These are phyloP conservation scores for Heliconius sara DNA, from an alignment of 2,888 invertebrate species.

Conservation along the genomic window DNA sequence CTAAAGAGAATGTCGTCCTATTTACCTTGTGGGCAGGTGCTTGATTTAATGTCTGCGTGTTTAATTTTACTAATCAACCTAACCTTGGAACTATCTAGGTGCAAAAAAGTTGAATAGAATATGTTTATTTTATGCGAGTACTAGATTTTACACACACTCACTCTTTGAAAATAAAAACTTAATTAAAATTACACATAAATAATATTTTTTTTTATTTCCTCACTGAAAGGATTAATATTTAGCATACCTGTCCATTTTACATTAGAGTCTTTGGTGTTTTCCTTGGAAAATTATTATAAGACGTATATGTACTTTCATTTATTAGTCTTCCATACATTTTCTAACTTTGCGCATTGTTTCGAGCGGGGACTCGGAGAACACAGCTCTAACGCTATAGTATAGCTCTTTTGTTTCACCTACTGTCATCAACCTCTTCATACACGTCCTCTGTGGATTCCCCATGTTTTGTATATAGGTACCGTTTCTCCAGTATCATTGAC, in stretches of 20 bases:
- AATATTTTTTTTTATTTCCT: neutral
- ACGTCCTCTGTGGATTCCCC: neutral
- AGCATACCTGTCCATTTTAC: neutral
- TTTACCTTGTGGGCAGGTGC: conserved; percentile 52
- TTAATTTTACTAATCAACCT: conserved; percentile 16
- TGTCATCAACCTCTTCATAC: conserved; percentile 7
- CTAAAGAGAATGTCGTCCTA: conserved; percentile 64
- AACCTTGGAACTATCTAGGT: conserved; percentile 7
- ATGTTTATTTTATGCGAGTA: neutral
- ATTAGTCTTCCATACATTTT: neutral
- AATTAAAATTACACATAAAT: no score
- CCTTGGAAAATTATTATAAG: neutral
- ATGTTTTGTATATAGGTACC: neutral
- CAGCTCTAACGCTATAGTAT: neutral
- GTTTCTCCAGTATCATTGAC: neutral
- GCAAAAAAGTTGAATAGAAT: neutral
- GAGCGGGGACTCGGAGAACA: neutral
- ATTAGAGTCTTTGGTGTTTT: neutral
- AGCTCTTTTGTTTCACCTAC: conserved; percentile 5
- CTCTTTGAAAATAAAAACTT: neutral
- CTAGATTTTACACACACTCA: neutral
- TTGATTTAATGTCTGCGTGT: conserved; percentile 31
- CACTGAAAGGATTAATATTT: neutral
- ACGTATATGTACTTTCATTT: conserved; percentile 6
- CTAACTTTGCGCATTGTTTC: conserved; percentile 3